A percentile compares a stretch with the other conserved stretches of the same genome.
phyloP scores from a whole-genome alignment of 2,888 invertebrate genomes.

The Idaea aversata region DNA sequence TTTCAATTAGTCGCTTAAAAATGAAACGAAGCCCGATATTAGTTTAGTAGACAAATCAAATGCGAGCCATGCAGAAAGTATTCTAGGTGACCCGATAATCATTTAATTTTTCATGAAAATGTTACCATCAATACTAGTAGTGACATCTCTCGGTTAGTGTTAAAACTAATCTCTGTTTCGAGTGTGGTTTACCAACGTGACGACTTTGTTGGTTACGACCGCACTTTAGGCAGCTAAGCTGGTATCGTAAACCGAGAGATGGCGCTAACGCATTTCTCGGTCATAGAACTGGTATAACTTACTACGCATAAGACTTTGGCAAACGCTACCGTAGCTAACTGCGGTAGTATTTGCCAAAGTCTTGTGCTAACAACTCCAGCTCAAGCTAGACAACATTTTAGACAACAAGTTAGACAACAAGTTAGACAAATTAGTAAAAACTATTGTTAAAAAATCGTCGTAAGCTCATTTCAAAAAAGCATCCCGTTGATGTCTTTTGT shows the following conservation, averaged over 20 bases:
- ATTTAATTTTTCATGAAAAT: too few species aligned
- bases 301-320: neutral
- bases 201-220: neutral
- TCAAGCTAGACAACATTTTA: too few species aligned
- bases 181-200: neutral
- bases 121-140: neutral
- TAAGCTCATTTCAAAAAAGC: neutral
- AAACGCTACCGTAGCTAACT: too few species aligned
- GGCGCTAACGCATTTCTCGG: neutral
- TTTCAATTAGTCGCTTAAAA: too few species aligned
- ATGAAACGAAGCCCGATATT: too few species aligned
- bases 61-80: too few species aligned
- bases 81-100: too few species aligned
- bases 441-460: neutral
- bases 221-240: neutral
- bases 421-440: neutral
- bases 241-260: slow-evolving; percentile 1
- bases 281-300: neutral
- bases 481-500: neutral
- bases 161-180: neutral
- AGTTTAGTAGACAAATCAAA: too few species aligned
- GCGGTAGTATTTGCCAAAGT: too few species aligned
- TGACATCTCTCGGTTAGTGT: neutral
- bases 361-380: too few species aligned
- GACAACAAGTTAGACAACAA: neutral